Conservation (phyloP, 2,797 vertebrate genomes). For the Enteromius paludinosus region DNA sequence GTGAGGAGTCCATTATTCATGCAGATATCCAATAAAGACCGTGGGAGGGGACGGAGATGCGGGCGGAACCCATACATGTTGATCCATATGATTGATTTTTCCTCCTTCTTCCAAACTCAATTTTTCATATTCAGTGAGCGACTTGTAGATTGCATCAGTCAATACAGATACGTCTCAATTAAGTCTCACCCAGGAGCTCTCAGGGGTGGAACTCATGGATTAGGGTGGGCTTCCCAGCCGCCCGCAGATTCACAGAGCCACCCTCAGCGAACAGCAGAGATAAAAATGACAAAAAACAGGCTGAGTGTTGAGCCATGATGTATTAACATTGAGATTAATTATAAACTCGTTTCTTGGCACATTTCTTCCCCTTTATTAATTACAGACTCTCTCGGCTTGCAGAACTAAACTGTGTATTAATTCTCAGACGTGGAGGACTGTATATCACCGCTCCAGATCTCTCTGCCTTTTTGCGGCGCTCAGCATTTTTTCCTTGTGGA, state of each 20-base stretch:
- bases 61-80: slow-evolving; percentile 68
- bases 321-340: slow-evolving; percentile 54
- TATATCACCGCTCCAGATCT: slow-evolving; percentile 38
- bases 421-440: slow-evolving; percentile 21
- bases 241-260: neutral
- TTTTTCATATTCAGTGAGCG: slow-evolving; percentile 83
- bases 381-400: slow-evolving; percentile 44
- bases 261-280: neutral
- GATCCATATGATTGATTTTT: slow-evolving; percentile 83
- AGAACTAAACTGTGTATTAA: slow-evolving; percentile 42
- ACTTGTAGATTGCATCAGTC: slow-evolving; percentile 80
- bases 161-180: slow-evolving; percentile 80
- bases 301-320: slow-evolving; percentile 35
- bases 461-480: slow-evolving; percentile 24
- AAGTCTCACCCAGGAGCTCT: slow-evolving; percentile 57
- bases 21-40: slow-evolving; percentile 79
- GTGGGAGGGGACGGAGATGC: slow-evolving; percentile 44
- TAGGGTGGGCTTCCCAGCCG: slow-evolving; percentile 14
- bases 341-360: slow-evolving; percentile 43
- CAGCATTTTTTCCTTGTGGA: slow-evolving; percentile 42
- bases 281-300: slow-evolving; percentile 41
- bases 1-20: slow-evolving; percentile 81
- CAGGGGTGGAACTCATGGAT: slow-evolving; percentile 10
- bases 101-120: slow-evolving; percentile 67
- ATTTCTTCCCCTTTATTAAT: slow-evolving; percentile 37